These are phyloP conservation scores for Centropus unirufus DNA, from an alignment of 2,113 vertebrate species.

Conservation along the genomic window DNA sequence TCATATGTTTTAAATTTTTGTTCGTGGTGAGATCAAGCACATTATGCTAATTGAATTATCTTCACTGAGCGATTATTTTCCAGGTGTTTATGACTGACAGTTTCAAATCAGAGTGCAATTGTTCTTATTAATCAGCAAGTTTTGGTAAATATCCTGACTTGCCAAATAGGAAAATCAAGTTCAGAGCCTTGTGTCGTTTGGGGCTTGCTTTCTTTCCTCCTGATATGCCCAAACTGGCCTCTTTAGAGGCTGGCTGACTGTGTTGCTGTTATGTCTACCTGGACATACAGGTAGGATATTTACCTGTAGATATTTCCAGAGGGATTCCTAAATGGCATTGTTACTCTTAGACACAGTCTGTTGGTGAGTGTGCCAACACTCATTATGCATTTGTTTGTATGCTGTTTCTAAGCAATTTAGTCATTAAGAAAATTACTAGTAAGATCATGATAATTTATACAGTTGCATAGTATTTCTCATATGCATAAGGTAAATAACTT, in stretches of 20 bases:
- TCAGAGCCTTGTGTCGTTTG: neutral
- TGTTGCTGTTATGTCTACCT: neutral
- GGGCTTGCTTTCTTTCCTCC: neutral
- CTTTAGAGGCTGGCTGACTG: neutral
- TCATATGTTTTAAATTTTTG: fast-evolving
- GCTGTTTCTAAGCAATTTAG: neutral
- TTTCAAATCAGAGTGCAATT: neutral
- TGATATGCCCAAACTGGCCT: neutral
- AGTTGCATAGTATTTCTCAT: neutral
- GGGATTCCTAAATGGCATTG: neutral
- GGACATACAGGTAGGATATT: neutral
- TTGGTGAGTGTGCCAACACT: neutral
- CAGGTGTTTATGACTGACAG: neutral
- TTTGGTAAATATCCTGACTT: neutral
- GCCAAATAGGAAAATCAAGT: neutral
- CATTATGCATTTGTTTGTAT: neutral
- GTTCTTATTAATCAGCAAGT: neutral
- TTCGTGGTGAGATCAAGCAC: neutral
- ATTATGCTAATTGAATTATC: neutral
- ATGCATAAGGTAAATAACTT: neutral
- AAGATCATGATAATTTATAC: neutral
- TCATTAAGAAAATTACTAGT: neutral
- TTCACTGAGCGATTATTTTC: neutral
- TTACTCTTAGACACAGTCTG: neutral
- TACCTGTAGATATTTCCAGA: neutral